Evolutionary conservation across 2,113 vertebrate genomes (phyloP).

Genomic region (Corythaeola cristata): DNA sequence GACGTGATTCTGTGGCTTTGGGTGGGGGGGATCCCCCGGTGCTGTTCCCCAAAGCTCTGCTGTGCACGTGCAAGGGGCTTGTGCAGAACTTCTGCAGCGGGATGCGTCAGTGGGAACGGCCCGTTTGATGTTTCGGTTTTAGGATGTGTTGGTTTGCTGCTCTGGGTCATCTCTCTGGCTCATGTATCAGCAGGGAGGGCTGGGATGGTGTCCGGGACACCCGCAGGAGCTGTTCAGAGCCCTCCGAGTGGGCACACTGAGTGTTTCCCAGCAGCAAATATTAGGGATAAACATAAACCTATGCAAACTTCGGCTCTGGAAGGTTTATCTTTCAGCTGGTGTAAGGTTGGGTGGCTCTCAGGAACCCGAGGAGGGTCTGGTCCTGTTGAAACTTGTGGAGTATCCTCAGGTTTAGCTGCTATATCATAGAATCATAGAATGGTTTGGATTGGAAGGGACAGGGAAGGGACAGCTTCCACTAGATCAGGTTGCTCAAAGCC

Average conservation of each 20-base stretch:
- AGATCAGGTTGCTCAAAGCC: no score
- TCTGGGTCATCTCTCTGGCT: background rate
- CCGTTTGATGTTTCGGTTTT: background rate
- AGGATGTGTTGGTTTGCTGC: background rate
- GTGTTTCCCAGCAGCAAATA: background rate
- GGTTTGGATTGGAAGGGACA: no score
- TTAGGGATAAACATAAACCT: background rate
- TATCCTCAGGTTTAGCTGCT: background rate
- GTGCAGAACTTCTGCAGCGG: background rate
- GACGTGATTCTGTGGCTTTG: background rate
- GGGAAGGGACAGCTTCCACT: no score
- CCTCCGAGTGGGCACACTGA: background rate
- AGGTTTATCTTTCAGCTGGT: background rate
- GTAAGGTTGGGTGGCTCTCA: no score
- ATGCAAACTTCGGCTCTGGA: accelerated
- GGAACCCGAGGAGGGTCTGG: background rate
- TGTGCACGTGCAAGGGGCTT: background rate
- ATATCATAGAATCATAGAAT: no score
- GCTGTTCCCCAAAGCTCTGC: background rate
- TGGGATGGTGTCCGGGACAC: background rate
- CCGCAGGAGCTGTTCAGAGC: background rate
- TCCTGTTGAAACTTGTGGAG: background rate
- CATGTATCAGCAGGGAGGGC: background rate
- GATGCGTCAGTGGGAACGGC: background rate
- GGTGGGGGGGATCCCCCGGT: accelerated